phyloP scores from a whole-genome alignment of 2,888 invertebrate species.

The Platerodrilus igneus region DNA sequence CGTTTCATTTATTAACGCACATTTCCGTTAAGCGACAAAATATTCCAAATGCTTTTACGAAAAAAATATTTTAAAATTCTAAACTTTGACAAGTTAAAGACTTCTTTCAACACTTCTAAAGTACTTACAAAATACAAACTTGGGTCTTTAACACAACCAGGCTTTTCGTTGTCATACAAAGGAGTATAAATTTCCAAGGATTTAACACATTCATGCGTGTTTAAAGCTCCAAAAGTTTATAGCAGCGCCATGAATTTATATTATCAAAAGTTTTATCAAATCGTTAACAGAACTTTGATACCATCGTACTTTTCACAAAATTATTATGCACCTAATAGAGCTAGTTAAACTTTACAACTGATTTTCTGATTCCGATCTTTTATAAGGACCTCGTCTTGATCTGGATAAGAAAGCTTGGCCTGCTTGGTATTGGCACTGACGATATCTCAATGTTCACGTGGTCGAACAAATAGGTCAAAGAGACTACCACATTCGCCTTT shows the following conservation, averaged over 20 bases:
- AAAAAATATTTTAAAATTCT: slow-evolving; percentile 12
- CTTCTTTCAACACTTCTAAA: slow-evolving; percentile 23
- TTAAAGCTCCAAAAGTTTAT: slow-evolving; percentile 17
- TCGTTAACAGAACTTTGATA: background rate
- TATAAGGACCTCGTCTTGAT: slow-evolving; percentile 12
- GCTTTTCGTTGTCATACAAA: slow-evolving; percentile 24
- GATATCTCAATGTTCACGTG: slow-evolving; percentile 37
- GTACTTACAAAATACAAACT: slow-evolving; percentile 22
- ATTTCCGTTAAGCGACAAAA: no score
- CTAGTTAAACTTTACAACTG: slow-evolving; percentile 1
- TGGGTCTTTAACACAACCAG: slow-evolving; percentile 21
- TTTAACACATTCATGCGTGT: slow-evolving; percentile 24
- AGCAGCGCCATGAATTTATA: slow-evolving; percentile 11
- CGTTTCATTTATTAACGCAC: no score
- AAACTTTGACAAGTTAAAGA: slow-evolving; percentile 22
- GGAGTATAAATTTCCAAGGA: slow-evolving; percentile 23
- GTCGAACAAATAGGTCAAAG: slow-evolving; percentile 36
- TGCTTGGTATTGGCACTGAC: slow-evolving; percentile 36
- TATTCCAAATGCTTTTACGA: no score
- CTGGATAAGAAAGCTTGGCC: slow-evolving; percentile 18
- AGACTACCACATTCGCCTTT: slow-evolving; percentile 32
- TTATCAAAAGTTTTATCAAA: slow-evolving; percentile 8
- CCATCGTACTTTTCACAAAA: slow-evolving; percentile 3
- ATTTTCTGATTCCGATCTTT: no score
- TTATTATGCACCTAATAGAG: background rate